Percentiles rank a stretch among this genome's conserved stretches.
Conservation (phyloP, 2,113 vertebrate genomes). For the Cololabis saira region DNA sequence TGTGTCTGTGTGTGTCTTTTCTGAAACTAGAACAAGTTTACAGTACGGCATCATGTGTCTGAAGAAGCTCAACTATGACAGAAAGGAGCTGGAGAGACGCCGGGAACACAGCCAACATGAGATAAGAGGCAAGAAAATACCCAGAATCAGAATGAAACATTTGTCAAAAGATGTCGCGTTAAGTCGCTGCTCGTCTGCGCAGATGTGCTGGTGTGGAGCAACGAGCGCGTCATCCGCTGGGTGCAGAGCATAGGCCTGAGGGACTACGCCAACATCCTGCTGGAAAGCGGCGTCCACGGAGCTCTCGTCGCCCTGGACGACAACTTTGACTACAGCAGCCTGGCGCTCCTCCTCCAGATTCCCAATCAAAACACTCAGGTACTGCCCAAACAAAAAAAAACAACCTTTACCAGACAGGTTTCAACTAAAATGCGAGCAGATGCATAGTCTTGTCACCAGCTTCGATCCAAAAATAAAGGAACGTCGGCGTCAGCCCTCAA, state of each 20-base stretch:
- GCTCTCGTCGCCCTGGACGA: constrained; percentile 95
- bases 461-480: constrained; percentile 28
- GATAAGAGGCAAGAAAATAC: constrained; percentile 88
- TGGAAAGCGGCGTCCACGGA: constrained; percentile 97
- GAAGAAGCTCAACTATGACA: constrained; percentile 98
- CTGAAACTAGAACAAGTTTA: constrained; percentile 92
- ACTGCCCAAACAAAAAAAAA: not conserved
- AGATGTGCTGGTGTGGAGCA: constrained; percentile 98
- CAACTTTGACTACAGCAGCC: constrained; percentile 98
- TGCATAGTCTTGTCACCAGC: constrained; percentile 20
- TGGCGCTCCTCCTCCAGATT: constrained; percentile 97
- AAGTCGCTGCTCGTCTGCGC: not conserved
- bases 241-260: constrained; percentile 96
- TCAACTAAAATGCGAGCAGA: constrained; percentile 4
- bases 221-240: constrained; percentile 97
- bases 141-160: not conserved
- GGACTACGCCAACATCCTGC: constrained; percentile 95
- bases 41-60: constrained; percentile 99
- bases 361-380: constrained; percentile 94
- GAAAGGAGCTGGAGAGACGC: constrained; percentile 96
- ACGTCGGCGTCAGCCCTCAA: constrained; percentile 29
- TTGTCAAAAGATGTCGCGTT: not conserved
- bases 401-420: no score
- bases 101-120: constrained; percentile 96
- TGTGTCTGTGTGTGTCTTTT: not conserved